phyloP scores from a whole-genome alignment of 2,113 vertebrate species.

The Malaclemys terrapin region DNA sequence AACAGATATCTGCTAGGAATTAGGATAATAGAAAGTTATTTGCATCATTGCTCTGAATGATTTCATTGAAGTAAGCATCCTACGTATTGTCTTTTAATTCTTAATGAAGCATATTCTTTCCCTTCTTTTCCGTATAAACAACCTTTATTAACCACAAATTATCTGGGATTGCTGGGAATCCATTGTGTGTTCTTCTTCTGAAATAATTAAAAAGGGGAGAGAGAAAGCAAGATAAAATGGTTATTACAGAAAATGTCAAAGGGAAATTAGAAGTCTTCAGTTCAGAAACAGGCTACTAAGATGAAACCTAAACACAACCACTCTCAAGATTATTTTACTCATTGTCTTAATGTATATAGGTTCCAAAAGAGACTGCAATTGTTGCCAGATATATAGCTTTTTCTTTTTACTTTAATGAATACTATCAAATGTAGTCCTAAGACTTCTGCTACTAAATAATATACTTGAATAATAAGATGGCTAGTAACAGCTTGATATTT shows the following conservation, averaged over 20 bases:
- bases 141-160: background rate
- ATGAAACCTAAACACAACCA: background rate
- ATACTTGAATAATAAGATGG: too few species aligned
- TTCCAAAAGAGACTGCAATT: background rate
- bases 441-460: background rate
- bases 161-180: background rate
- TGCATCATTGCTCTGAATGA: background rate
- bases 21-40: background rate
- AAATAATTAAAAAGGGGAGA: slow-evolving; percentile 19
- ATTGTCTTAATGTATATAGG: background rate
- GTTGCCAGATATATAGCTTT: background rate
- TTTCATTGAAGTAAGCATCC: background rate
- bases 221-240: background rate
- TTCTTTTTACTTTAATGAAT: background rate
- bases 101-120: background rate
- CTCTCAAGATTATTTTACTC: background rate
- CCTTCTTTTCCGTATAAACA: background rate
- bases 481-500: background rate
- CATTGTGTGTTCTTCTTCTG: background rate
- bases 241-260: slow-evolving; percentile 10
- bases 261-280: background rate
- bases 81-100: background rate
- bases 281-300: background rate
- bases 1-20: background rate
- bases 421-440: background rate